These are phyloP conservation scores for Machimus atricapillus DNA, from an alignment of 2,888 invertebrate species.

Conservation along the genomic window DNA sequence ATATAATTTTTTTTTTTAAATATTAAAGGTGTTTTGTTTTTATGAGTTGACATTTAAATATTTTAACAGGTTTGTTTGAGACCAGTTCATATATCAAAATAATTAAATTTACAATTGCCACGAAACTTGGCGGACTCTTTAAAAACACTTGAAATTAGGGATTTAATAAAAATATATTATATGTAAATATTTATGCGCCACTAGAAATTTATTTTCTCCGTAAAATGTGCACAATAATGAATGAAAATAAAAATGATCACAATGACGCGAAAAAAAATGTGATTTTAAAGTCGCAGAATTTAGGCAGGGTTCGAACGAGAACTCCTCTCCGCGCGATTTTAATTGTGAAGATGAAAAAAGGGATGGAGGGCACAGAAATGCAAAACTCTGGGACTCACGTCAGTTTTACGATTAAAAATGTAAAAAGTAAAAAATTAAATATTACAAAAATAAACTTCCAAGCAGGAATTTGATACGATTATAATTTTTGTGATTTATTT, in stretches of 20 bases:
- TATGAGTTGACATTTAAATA: no score
- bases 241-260: background rate
- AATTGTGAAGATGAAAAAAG: background rate
- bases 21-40: no score
- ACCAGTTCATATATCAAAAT: no score
- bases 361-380: no score
- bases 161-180: background rate
- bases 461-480: background rate
- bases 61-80: no score
- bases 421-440: background rate
- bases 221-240: constrained; percentile 27
- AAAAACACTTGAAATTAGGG: background rate
- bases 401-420: background rate
- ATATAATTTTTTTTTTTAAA: no score
- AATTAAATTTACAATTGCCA: no score
- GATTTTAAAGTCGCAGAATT: background rate
- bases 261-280: background rate
- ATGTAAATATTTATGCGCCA: background rate
- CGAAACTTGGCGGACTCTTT: background rate
- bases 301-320: background rate
- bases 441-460: background rate
- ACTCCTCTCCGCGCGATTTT: background rate
- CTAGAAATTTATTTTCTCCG: constrained; percentile 19
- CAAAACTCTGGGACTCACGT: background rate
- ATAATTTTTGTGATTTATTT: background rate